Base-by-base conservation (phyloP, 2,113 vertebrate genomes). In the Podiceps cristatus region DNA sequence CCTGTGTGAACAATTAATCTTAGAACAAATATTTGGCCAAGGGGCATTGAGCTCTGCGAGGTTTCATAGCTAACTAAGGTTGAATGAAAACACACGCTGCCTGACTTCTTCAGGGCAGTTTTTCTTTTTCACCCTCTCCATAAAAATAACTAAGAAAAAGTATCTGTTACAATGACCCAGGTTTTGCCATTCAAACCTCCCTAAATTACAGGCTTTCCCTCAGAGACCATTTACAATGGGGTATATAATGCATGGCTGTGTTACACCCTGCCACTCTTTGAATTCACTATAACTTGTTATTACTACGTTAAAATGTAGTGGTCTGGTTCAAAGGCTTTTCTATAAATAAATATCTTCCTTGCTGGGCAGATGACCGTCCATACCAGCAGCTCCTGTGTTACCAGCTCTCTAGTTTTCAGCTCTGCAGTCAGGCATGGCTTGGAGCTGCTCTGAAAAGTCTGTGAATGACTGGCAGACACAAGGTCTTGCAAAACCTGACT, bases 281-380 rank as follows among this genome's bases (percentile, higher is more conserved):
- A 97, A 97, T 97, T 97, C 97, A 78, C 88, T 88, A n/a, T 94
- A 97, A 98, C 95, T 94, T 98, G 96, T 98, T 95, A 98, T 98
- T 98, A 98, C 98, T 97, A 96, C 27, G 86, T 96, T 97, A 95
- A 98, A 98, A 97, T 96, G 97, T 67, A 98, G 91, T 97, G 92
- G 95, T 94, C 96, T 93, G 85, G 71, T 97, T 96, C 96, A 96
- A 97, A 97, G 96, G 90, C 95, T 98, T 95, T 97, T 97, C 98
- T 98, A 98, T 98, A 98, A 98, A 98, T 98, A 98, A 98, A 90
- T 93, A 97, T 91, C 89, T 96, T 95, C 91, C 91, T 97, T 45
- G 64, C 95, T 96, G 95, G 59, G 94, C 93, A 98, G 87, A 97
- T 73, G 93, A 93, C 68, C 96, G 64, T 88, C 91, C 64, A 68